These are phyloP conservation scores for Drosophila virilis DNA, from an alignment of 1,140 invertebrate species.

Conservation along the genomic window DNA sequence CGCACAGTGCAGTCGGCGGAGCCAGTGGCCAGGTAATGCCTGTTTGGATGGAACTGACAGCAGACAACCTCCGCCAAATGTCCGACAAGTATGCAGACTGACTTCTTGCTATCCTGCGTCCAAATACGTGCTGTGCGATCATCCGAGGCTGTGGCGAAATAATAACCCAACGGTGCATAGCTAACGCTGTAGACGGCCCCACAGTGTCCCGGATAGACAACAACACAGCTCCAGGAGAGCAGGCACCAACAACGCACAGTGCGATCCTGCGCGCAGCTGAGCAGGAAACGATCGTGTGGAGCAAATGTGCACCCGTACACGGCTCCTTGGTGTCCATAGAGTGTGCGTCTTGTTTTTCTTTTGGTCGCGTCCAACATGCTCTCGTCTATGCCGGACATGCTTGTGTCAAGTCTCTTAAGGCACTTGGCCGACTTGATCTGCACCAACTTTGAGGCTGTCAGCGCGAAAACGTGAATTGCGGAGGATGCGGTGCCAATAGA, in stretches of 20 bases:
- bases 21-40: constrained; percentile 62
- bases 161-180: constrained; percentile 52
- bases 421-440: constrained; percentile 45
- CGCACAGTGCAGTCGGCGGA: constrained; percentile 55
- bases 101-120: constrained; percentile 44
- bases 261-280: constrained; percentile 55
- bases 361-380: constrained; percentile 43
- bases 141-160: constrained; percentile 50
- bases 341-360: constrained; percentile 19
- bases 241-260: constrained; percentile 59
- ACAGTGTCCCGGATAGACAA: constrained; percentile 55
- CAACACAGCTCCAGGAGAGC: constrained; percentile 57
- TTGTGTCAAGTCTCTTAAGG: constrained; percentile 26
- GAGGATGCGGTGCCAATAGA: constrained; percentile 44
- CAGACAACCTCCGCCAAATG: constrained; percentile 48
- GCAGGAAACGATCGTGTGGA: constrained; percentile 47
- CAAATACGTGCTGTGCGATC: constrained; percentile 62
- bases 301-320: constrained; percentile 44
- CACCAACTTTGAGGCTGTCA: constrained; percentile 46
- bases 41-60: constrained; percentile 59
- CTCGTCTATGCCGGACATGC: constrained; percentile 32
- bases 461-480: constrained; percentile 38
- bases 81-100: constrained; percentile 34
- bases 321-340: constrained; percentile 48
- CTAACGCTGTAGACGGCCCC: constrained; percentile 34